Evolutionary conservation across 1,140 invertebrate genomes (phyloP), one percentile per base, ranked within the genome.

Genomic region (Protaetia brevitarsis): DNA sequence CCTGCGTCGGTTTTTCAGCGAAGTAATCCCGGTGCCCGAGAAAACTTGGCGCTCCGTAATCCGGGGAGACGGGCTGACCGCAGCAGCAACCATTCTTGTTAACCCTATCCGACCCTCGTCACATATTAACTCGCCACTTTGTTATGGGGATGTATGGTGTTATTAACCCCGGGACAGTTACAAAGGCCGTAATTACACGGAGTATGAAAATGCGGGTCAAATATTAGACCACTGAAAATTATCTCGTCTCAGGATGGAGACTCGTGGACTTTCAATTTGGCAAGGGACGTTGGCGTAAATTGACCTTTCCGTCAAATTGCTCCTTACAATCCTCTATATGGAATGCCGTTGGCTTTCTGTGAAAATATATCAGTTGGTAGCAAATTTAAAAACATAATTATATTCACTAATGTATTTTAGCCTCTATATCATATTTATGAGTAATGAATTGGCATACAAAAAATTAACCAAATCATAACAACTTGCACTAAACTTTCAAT

Each of bases 21-120:
- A 51, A 21, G 41, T 51, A 51, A 51, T 51, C 41, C 41, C 41
- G 41, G 41, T 16, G 19, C 41, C 26, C 41, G 41, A 13, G 2
- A 36, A 51, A 51, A 51, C 19, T 51, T 51, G 41, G 41, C 41
- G 41, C 41, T 51, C 37, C n/a, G 41, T 51, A 51, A 51, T 51
- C 41, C 41, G 16, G 16, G 26, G 41, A 51, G 41, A 51, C 41
- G 41, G 41, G n/a, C 41, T 51, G 41, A 51, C 41, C 41, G 41
- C 41, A 51, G 41, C 41, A 51, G 41, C 41, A 51, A 51, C 41
- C 41, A 51, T 51, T 8, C 41, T 51, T 51, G 41, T 51, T 51
- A 51, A 51, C 41, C 41, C 41, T 51, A 51, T 51, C 41, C 41
- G 41, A 51, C 41, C 41, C 41, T 51, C 41, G 41, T 51, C 41